A percentile compares a stretch with the other conserved stretches of the same genome.
Evolutionary conservation across 1,140 invertebrate species (phyloP).

Genomic region (Lepidostoma basale): DNA sequence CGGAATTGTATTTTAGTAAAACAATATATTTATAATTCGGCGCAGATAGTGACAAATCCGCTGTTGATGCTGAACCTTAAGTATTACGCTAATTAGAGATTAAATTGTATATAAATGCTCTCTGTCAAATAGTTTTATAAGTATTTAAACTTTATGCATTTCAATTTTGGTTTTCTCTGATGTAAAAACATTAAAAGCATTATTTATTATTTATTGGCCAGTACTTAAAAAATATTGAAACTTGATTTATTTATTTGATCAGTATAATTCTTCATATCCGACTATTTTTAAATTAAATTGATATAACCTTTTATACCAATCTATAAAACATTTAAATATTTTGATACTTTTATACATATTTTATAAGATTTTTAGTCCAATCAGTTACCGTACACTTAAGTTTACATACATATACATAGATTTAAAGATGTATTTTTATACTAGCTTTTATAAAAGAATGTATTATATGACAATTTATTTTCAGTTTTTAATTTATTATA

Average conservation of each 20-base stretch:
- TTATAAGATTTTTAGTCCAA: slow-evolving; percentile 34
- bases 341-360: neutral
- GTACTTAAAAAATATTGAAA: slow-evolving; percentile 22
- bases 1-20: slow-evolving; percentile 30
- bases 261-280: too few relatives aligned
- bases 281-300: too few relatives aligned
- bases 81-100: slow-evolving; percentile 26
- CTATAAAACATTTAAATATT: too few relatives aligned
- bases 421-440: too few relatives aligned
- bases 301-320: too few relatives aligned
- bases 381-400: slow-evolving; percentile 34
- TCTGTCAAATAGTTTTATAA: slow-evolving; percentile 19
- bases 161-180: neutral
- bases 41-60: slow-evolving; percentile 35
- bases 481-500: too few relatives aligned
- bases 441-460: too few relatives aligned
- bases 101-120: slow-evolving; percentile 31
- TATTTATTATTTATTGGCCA: slow-evolving; percentile 35
- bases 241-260: too few relatives aligned
- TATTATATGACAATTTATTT: too few relatives aligned
- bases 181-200: neutral
- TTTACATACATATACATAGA: too few relatives aligned
- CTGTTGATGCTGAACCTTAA: slow-evolving; percentile 38
- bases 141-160: slow-evolving; percentile 11
- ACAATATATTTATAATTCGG: slow-evolving; percentile 37